phyloP scores from a whole-genome alignment of 2,113 vertebrate genomes.

The Ifrita kowaldi region DNA sequence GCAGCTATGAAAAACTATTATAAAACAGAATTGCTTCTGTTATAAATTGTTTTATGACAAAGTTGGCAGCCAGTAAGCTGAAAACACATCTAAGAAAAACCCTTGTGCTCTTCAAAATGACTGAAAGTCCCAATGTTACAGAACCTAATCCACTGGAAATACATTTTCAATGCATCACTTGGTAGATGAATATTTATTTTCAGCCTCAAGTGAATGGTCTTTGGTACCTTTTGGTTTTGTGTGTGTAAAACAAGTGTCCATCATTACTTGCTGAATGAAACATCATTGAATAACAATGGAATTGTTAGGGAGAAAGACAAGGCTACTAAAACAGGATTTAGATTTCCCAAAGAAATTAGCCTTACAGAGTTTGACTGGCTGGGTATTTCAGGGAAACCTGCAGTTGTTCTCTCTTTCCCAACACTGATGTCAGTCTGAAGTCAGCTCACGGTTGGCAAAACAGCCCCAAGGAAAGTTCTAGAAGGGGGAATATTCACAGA shows the following conservation, averaged over 20 bases:
- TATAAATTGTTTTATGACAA: slow-evolving; percentile 28
- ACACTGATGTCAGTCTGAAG: not conserved
- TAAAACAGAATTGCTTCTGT: slow-evolving; percentile 20
- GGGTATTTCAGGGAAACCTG: not conserved
- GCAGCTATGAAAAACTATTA: slow-evolving; percentile 10
- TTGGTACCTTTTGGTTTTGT: not conserved
- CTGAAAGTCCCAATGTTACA: not conserved
- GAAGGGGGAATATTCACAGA: not conserved
- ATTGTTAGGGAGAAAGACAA: not conserved
- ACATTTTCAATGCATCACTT: not conserved
- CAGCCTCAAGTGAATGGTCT: not conserved
- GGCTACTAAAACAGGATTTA: not conserved
- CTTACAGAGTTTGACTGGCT: not conserved
- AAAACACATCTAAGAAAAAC: slow-evolving; percentile 10
- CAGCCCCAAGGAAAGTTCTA: not conserved
- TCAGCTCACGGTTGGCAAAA: not conserved
- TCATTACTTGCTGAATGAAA: not conserved
- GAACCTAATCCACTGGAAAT: not conserved
- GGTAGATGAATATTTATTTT: not conserved
- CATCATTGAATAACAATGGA: not conserved
- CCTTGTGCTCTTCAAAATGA: not conserved
- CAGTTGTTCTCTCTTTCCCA: not conserved
- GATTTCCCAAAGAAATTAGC: not conserved
- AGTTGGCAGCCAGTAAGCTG: not conserved
- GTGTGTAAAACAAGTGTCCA: not conserved